Conservation (phyloP, 2,797 vertebrate species). For the Manis pentadactyla region DNA sequence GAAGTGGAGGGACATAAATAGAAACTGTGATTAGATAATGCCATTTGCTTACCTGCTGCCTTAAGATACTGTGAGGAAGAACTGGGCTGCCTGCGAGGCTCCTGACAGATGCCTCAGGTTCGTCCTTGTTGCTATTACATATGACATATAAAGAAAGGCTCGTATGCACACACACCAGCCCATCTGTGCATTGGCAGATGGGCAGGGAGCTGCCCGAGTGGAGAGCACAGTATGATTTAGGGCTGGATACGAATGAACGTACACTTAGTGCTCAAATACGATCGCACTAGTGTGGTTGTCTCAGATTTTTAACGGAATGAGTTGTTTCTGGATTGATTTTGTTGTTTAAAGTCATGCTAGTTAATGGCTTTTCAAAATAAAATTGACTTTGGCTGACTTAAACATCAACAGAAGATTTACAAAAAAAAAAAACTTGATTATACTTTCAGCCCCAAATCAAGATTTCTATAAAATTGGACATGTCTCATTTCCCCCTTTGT, state of each 20-base stretch:
- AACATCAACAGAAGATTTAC: slow-evolving; percentile 58
- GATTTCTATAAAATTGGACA: slow-evolving; percentile 38
- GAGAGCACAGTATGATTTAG: slow-evolving; percentile 65
- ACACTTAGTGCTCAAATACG: slow-evolving; percentile 52
- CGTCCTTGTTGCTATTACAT: not conserved
- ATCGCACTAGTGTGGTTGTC: slow-evolving; percentile 38
- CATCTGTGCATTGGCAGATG: slow-evolving; percentile 76
- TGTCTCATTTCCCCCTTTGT: slow-evolving; percentile 1
- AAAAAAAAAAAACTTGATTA: slow-evolving; percentile 62
- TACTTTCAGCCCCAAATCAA: slow-evolving; percentile 62
- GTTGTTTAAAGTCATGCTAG: slow-evolving; percentile 65
- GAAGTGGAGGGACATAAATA: slow-evolving; percentile 45
- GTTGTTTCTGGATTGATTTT: slow-evolving; percentile 72
- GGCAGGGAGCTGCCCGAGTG: slow-evolving; percentile 48
- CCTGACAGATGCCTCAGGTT: not conserved
- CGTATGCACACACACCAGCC: slow-evolving; percentile 1
- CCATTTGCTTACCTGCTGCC: not conserved
- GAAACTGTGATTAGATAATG: slow-evolving; percentile 56
- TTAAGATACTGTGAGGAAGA: not conserved
- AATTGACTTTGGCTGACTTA: slow-evolving; percentile 66
- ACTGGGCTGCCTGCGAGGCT: not conserved
- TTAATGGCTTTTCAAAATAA: slow-evolving; percentile 72
- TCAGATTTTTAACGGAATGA: slow-evolving; percentile 68
- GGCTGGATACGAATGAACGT: slow-evolving; percentile 41
- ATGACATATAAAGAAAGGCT: slow-evolving; percentile 40